These are phyloP conservation scores for Rhyacophila brunnea DNA, from an alignment of 1,140 invertebrate genomes.

Conservation along the genomic window DNA sequence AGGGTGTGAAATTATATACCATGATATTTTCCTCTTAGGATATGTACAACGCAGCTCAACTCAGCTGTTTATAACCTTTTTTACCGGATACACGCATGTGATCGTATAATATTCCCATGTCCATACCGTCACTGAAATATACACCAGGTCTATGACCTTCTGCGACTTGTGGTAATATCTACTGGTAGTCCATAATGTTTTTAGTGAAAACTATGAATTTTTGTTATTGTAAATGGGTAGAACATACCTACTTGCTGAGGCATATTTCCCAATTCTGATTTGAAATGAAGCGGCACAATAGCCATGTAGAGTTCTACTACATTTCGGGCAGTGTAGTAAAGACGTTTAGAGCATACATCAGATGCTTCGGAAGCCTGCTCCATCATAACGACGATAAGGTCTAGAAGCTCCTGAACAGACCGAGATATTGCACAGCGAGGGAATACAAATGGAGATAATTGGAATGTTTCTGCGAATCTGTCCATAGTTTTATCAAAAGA, in stretches of 20 bases:
- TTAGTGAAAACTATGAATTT: constrained; percentile 7
- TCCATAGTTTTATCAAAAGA: constrained; percentile 38
- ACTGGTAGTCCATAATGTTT: no score
- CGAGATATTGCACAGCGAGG: constrained; percentile 53
- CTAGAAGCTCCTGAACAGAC: constrained; percentile 63
- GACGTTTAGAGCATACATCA: constrained; percentile 59
- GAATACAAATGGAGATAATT: constrained; percentile 49
- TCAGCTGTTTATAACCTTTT: no score
- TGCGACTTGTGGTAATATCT: no score
- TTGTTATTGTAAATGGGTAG: constrained; percentile 20
- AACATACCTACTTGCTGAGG: constrained; percentile 79
- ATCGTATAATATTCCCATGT: no score
- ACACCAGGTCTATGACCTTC: no score
- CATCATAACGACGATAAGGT: constrained; percentile 70
- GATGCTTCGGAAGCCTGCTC: constrained; percentile 65
- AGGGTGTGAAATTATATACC: no score
- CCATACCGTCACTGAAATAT: no score
- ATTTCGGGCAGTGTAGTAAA: constrained; percentile 70
- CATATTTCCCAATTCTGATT: constrained; percentile 73
- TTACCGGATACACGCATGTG: no score
- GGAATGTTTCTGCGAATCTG: constrained; percentile 44
- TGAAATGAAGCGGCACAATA: constrained; percentile 76
- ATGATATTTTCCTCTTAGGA: no score
- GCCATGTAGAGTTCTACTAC: constrained; percentile 78
- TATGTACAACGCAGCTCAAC: no score